phyloP scores from a whole-genome alignment of 1,140 invertebrate species.

The Drosophila prosaltans region DNA sequence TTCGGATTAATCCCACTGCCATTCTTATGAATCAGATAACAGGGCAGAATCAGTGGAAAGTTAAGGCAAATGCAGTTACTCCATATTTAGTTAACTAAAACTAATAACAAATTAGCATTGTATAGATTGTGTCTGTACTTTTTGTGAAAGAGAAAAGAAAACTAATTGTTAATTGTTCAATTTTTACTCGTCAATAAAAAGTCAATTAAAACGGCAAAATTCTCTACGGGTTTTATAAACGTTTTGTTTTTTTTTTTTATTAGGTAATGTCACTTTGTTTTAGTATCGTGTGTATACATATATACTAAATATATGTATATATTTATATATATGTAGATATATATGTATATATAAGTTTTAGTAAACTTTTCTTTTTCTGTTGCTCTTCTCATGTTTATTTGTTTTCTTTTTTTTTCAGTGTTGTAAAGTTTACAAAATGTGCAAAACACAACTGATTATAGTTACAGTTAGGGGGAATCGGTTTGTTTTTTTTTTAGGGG shows the following conservation, averaged over 20 bases:
- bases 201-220: constrained; percentile 4
- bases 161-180: constrained; percentile 31
- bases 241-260: constrained; percentile 48
- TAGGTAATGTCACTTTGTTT: constrained; percentile 62
- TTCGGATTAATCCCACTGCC: too few species aligned
- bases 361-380: constrained; percentile 41
- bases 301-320: constrained; percentile 39
- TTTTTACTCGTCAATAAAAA: constrained; percentile 4
- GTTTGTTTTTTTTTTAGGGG: constrained; percentile 43
- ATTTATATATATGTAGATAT: constrained; percentile 32
- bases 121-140: background rate
- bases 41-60: background rate
- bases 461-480: constrained; percentile 46
- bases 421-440: constrained; percentile 81
- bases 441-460: constrained; percentile 77
- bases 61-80: background rate
- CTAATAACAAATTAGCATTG: background rate
- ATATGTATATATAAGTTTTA: constrained; percentile 55
- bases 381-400: constrained; percentile 25
- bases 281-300: constrained; percentile 55
- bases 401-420: constrained; percentile 33
- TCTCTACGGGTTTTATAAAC: constrained; percentile 71
- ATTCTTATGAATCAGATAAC: background rate
- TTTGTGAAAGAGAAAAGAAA: too few species aligned
- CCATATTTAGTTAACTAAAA: background rate